Evolutionary conservation across 1,140 invertebrate species (phyloP), one percentile per base, ranked within the genome.

Genomic region (Lanistes nyassanus): DNA sequence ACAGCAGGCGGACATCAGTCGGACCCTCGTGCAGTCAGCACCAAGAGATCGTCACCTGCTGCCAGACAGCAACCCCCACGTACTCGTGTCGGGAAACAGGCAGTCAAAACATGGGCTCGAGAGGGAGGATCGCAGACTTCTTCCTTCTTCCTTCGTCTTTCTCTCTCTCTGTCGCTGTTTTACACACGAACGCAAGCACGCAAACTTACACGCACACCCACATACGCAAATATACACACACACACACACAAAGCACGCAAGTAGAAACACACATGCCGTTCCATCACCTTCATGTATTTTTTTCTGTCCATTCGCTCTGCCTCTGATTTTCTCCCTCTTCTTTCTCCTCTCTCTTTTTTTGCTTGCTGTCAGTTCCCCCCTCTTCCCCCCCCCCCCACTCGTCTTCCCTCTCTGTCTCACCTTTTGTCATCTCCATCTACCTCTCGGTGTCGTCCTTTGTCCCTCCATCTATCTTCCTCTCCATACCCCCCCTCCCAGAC

Each of bases 321-420:
- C 65, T 53, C 29, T 39, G 6, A 23, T 1, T 69, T 11, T 11
- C 66, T 42, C 36, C 4, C 7, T 39, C 34, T 39, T 16, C 36
- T 16, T 31, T 1, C 29, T 26, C 55, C 47, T 53, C 47, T 51
- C 69, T 71, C 47, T 71, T 26, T 71, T 51, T 71, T 21, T 53
- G 42, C 26, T 70, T 39, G 6, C 65, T 98, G 95, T 58, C 2
- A 6, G n/a, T 71, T 11, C 56, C 69, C 56, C 39, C 23, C 47
- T 3, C 58, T 60, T 31, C n/a, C 51, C 19, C 51, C 26, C 3
- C 51, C 21, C 29, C 2, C 53, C 7, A 4, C 36, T 23, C 36
- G 0, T 94, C 71, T 64, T 86, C 76, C 58, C 89, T 53, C 68
- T 19, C 39, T 19, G 19, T 26, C 68, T 47, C 47, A 26, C 68